phyloP scores from a whole-genome alignment of 2,797 vertebrate species.

The Leptatherina wallacei region DNA sequence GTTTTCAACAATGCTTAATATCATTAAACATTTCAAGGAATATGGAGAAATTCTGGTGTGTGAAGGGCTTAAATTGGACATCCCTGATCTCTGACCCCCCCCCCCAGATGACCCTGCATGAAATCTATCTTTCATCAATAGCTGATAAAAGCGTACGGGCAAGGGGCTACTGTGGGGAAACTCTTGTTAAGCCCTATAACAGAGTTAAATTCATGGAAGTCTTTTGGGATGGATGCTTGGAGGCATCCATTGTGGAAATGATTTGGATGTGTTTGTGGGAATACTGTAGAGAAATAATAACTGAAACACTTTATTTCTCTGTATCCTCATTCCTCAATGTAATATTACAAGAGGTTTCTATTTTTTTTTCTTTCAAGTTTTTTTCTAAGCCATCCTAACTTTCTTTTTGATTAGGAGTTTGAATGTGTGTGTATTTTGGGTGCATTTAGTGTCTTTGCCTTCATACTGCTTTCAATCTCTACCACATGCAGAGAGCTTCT shows the following conservation, averaged over 20 bases:
- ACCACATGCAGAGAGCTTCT: conserved; percentile 32
- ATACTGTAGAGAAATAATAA: neutral
- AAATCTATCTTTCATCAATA: neutral
- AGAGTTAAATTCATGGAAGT: no score
- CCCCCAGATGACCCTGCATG: neutral
- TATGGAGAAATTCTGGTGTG: neutral
- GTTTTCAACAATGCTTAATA: neutral
- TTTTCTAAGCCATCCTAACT: neutral
- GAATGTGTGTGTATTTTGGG: neutral
- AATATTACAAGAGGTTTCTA: neutral
- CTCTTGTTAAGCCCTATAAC: neutral
- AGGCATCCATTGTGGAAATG: neutral
- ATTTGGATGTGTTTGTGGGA: neutral
- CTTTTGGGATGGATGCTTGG: neutral
- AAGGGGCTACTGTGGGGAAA: neutral
- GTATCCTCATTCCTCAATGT: no score
- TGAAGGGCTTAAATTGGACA: neutral
- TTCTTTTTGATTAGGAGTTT: neutral
- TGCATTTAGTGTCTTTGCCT: conserved; percentile 7
- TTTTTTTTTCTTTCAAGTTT: no score
- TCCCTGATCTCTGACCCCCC: neutral
- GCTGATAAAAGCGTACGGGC: neutral
- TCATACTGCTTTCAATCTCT: conserved; percentile 40
- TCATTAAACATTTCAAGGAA: neutral
- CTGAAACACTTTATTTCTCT: neutral